A percentile compares a stretch with the other conserved stretches of the same genome.
Evolutionary conservation across 2,113 vertebrate genomes (phyloP).

Genomic region (Passerina amoena): DNA sequence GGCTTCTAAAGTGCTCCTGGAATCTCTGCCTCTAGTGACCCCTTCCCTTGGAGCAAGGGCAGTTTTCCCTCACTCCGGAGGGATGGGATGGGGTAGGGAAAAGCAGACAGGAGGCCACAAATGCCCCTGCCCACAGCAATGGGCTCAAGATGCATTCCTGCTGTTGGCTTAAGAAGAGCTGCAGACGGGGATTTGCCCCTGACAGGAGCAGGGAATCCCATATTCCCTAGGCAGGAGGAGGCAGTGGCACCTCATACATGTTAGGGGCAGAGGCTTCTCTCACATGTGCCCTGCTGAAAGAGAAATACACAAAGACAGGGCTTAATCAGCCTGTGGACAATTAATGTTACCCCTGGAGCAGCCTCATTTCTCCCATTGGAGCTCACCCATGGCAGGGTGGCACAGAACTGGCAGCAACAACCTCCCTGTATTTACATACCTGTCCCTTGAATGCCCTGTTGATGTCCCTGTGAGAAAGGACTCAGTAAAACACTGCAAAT

Average conservation of each 20-base stretch:
- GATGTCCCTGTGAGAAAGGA: conserved; percentile 31
- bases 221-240: background rate
- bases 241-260: background rate
- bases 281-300: background rate
- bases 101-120: background rate
- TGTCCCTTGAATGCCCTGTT: background rate
- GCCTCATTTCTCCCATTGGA: background rate
- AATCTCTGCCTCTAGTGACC: background rate
- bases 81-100: accelerated
- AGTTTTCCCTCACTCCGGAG: background rate
- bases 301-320: background rate
- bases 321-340: background rate
- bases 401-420: background rate
- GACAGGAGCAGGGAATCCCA: background rate
- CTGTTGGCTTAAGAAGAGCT: background rate
- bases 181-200: background rate
- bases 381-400: background rate
- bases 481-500: conserved; percentile 26
- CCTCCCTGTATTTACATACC: background rate
- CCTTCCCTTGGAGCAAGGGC: background rate
- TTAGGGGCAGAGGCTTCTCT: background rate
- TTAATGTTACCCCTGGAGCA: background rate
- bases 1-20: background rate
- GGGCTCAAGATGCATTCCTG: background rate
- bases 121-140: background rate